phyloP scores from a whole-genome alignment of 2,797 vertebrate species.

The Streptopelia turtur region DNA sequence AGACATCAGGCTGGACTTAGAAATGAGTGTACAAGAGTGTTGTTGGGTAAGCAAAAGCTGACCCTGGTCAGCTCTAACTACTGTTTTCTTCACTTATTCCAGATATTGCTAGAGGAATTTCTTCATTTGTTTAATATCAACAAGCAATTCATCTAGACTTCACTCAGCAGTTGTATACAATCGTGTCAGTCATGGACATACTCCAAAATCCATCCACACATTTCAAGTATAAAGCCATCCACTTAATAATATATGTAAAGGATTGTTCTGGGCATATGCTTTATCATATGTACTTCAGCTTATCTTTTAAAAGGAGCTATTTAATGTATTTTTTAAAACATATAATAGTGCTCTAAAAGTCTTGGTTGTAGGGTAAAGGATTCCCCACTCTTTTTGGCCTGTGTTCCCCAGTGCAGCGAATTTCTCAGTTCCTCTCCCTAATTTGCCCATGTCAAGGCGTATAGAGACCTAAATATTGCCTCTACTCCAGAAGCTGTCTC shows the following conservation, averaged over 20 bases:
- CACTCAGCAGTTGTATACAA: slow-evolving; percentile 7
- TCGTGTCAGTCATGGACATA: not conserved
- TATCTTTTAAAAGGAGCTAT: not conserved
- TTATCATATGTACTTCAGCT: not conserved
- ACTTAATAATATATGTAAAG: not conserved
- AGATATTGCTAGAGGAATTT: slow-evolving; percentile 38
- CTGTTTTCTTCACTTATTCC: not conserved
- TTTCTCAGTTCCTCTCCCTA: not conserved
- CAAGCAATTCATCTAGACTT: slow-evolving; percentile 47
- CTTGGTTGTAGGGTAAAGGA: not conserved
- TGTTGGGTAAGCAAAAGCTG: slow-evolving; percentile 5
- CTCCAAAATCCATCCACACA: not conserved
- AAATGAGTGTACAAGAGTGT: not conserved
- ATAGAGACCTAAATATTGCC: not conserved
- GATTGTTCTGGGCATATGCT: not conserved
- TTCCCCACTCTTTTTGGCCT: not conserved
- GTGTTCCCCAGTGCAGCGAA: not conserved
- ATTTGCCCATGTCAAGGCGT: not conserved
- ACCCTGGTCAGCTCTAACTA: not conserved
- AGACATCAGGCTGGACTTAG: not conserved
- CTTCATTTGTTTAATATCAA: slow-evolving; percentile 60
- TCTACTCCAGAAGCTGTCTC: not conserved
- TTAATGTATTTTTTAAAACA: not conserved
- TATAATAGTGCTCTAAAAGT: not conserved
- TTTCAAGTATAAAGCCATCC: not conserved